These are phyloP conservation scores for Aselliscus stoliczkanus DNA, from an alignment of 2,797 vertebrate genomes.

Conservation along the genomic window DNA sequence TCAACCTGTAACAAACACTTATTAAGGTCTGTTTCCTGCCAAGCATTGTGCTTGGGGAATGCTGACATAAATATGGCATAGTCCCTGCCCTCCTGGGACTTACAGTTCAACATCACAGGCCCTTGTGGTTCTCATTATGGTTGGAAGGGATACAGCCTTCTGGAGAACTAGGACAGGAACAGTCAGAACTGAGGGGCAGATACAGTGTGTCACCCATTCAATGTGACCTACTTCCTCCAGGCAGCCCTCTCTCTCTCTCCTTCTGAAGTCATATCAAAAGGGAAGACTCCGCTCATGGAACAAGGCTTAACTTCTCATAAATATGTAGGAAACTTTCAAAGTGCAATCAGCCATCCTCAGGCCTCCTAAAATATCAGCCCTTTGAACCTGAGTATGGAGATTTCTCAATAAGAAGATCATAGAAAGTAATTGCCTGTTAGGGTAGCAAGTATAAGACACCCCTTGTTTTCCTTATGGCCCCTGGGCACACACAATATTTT, in stretches of 20 bases:
- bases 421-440: constrained; percentile 61
- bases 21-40: background rate
- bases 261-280: background rate
- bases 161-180: background rate
- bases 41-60: background rate
- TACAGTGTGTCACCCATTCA: background rate
- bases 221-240: background rate
- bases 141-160: background rate
- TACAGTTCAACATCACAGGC: background rate
- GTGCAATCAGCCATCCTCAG: background rate
- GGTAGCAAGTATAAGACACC: constrained; percentile 47
- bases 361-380: constrained; percentile 33
- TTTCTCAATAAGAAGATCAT: constrained; percentile 57
- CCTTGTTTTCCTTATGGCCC: constrained; percentile 62
- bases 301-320: constrained; percentile 34
- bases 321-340: constrained; percentile 13
- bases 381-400: constrained; percentile 46
- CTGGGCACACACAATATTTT: constrained; percentile 50
- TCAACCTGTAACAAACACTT: constrained; percentile 7
- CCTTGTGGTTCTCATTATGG: background rate
- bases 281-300: constrained; percentile 21
- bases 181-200: background rate
- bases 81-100: background rate
- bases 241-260: background rate
- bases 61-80: background rate